A percentile compares a stretch with the other conserved stretches of the same genome.
Conservation (phyloP, 1,140 invertebrate species). For the Formica selysi region DNA sequence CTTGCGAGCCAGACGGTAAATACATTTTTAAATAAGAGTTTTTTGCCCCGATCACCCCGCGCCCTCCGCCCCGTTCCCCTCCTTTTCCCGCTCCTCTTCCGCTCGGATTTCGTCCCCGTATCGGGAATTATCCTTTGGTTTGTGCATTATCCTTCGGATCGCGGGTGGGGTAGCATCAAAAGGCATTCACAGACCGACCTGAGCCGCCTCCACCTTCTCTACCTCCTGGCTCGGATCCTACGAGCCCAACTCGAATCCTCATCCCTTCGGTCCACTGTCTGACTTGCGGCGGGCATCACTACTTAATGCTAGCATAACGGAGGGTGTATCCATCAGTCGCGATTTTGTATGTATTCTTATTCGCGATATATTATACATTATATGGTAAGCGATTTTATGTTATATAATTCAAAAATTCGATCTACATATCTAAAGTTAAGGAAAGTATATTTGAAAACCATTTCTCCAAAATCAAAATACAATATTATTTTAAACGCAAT, state of each 20-base stretch:
- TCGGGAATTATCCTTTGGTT: constrained; percentile 86
- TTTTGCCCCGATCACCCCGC: constrained; percentile 77
- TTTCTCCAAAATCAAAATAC: background rate
- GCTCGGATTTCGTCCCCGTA: constrained; percentile 83
- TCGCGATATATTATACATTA: constrained; percentile 3
- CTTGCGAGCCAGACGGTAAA: constrained; percentile 84
- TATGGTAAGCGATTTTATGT: background rate
- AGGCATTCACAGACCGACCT: constrained; percentile 78
- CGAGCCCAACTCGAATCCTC: constrained; percentile 35
- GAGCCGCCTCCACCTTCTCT: constrained; percentile 64
- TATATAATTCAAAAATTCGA: background rate
- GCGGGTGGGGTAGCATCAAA: constrained; percentile 82
- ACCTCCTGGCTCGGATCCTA: constrained; percentile 61
- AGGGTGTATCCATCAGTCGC: constrained; percentile 55
- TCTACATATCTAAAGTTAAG: background rate
- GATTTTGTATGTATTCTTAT: constrained; percentile 49
- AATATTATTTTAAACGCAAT: constrained; percentile 1
- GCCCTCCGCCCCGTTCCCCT: constrained; percentile 54
- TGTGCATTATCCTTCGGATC: constrained; percentile 83
- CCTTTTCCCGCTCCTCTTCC: constrained; percentile 54
- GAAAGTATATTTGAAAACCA: background rate
- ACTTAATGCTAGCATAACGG: constrained; percentile 78
- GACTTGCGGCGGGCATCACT: constrained; percentile 70
- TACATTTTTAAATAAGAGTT: constrained; percentile 87
- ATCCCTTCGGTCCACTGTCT: constrained; percentile 64